These are phyloP conservation scores for Aspidoscelis tigris DNA, from an alignment of 2,113 vertebrate species.

Conservation along the genomic window DNA sequence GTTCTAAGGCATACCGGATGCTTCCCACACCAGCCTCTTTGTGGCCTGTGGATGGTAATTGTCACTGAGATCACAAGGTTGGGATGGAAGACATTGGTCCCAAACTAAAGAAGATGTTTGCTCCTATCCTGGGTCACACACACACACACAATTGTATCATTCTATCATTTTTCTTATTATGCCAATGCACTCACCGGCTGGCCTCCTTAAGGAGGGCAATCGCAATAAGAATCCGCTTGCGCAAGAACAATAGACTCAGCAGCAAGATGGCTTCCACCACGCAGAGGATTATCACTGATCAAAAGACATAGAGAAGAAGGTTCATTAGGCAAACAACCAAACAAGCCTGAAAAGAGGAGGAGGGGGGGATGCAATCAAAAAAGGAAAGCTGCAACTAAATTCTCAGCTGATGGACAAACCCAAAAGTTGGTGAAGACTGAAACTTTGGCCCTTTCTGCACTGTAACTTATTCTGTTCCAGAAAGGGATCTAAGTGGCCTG, in stretches of 20 bases:
- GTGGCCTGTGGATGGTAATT: too few relatives aligned
- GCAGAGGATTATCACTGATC: conserved; percentile 78
- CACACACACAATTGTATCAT: too few relatives aligned
- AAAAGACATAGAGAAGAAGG: not conserved
- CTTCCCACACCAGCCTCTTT: too few relatives aligned
- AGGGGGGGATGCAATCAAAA: too few relatives aligned
- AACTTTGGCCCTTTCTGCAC: not conserved
- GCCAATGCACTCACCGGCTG: conserved; percentile 81
- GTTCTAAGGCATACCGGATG: too few relatives aligned
- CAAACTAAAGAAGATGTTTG: too few relatives aligned
- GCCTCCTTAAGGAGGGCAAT: conserved; percentile 88
- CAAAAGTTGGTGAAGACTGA: not conserved
- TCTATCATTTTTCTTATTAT: too few relatives aligned
- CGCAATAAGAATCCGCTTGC: conserved; percentile 85
- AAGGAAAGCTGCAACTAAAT: not conserved
- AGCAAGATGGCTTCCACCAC: conserved; percentile 82
- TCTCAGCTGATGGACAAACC: not conserved
- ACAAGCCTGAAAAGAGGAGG: not conserved
- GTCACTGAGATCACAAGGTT: too few relatives aligned
- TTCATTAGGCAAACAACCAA: not conserved
- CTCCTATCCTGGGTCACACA: too few relatives aligned
- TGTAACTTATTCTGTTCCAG: too few relatives aligned
- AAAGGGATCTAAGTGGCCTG: too few relatives aligned
- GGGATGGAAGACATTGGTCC: too few relatives aligned
- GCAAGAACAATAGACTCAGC: conserved; percentile 83